Base-by-base conservation (phyloP, 2,888 invertebrate species). In the Phaedon cochleariae region DNA sequence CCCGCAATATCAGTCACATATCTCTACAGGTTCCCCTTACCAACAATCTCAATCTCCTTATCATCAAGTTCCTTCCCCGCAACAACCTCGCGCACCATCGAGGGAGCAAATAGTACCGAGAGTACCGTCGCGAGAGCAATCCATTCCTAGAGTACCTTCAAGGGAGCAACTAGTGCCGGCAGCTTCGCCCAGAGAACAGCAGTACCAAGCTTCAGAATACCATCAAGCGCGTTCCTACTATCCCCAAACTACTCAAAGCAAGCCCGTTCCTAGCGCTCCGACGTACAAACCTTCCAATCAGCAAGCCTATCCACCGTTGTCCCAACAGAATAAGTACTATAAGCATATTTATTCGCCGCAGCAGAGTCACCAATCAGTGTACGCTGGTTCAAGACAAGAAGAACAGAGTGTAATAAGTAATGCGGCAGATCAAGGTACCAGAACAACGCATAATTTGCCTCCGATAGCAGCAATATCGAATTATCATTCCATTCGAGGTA, bases 381-480 rank as follows among this genome's bases (percentile, higher is more conserved):
- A 65, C 54, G 65, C 71, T 18, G 61, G 62, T 9, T 68, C 67
- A 3, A 67, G 70, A 58, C 69, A 62, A 60, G 62, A 65, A 20
- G 67, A 63, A 7, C 71, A 69, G 48, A 6, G 52, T 20, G 37
- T 22, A 7, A 21, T 53, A 20, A 63, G 17, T 21, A 53, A 72
- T 29, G 55, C 68, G 59, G 68, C 66, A 4, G 72, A 76, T 7
- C 78, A 79, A 64, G 70, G 69, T 15, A 74, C 77, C 54, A 75
- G 78, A 64, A 83, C 81, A 20, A 84, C 84, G 52, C 87, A 87
- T 76, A 86, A 86, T 73, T 76, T 86, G 59, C 86, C 87, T 20
- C 85, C 86, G 1, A 86, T 86, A 46, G 86, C 85, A n/a, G 82
- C 85, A 0, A 77, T 86, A 18, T 85, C 86, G 26, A 80, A 78